A percentile compares a stretch with the other conserved stretches of the same genome.
These are phyloP conservation scores for Harmothoe impar DNA, from an alignment of 2,888 invertebrate species.

Conservation along the genomic window DNA sequence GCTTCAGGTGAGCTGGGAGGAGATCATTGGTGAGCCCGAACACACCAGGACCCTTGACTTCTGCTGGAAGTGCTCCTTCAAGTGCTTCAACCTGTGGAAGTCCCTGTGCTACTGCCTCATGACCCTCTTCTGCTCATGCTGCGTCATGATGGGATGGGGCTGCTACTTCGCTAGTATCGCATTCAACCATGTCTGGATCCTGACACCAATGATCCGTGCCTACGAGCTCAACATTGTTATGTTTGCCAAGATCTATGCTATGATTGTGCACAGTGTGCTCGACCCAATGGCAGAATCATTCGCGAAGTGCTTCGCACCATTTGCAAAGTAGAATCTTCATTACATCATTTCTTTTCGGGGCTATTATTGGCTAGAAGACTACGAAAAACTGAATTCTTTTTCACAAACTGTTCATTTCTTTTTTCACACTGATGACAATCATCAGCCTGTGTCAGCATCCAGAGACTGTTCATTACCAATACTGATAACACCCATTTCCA, in stretches of 20 bases:
- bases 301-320: neutral
- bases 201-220: conserved; percentile 72
- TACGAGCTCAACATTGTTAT: conserved; percentile 84
- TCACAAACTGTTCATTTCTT: too few species aligned
- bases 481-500: too few species aligned
- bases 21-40: conserved; percentile 76
- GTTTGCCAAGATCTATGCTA: conserved; percentile 67
- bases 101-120: conserved; percentile 87
- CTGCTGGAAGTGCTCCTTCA: conserved; percentile 88
- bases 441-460: too few species aligned
- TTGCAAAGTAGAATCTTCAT: neutral
- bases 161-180: conserved; percentile 83
- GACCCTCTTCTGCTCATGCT: conserved; percentile 87
- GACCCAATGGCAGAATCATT: conserved; percentile 66
- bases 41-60: conserved; percentile 85
- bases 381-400: too few species aligned
- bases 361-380: too few species aligned
- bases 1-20: conserved; percentile 85
- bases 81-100: conserved; percentile 87
- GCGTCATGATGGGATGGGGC: conserved; percentile 87
- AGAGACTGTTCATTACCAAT: too few species aligned
- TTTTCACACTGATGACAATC: too few species aligned
- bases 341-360: too few species aligned
- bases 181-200: conserved; percentile 84
- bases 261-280: conserved; percentile 67